phyloP scores from a whole-genome alignment of 23 tunicate species.

The Oikopleura vanhoeffeni region DNA sequence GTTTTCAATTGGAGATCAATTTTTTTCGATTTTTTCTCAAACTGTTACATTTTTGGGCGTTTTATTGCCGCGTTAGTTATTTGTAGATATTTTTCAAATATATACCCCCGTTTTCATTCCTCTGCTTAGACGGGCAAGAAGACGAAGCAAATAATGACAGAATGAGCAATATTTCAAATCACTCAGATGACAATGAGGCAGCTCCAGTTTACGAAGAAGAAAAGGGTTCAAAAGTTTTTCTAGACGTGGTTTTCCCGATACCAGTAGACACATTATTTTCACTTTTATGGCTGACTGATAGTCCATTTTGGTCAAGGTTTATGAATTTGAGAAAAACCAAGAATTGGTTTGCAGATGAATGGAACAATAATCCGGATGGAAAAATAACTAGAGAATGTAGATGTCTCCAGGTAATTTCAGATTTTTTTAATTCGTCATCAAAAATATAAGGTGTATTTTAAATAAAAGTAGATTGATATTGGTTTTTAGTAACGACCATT shows the following conservation, averaged over 20 bases:
- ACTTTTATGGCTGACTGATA: neutral
- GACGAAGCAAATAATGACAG: neutral
- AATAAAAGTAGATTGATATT: too few relatives aligned
- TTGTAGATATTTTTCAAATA: too few relatives aligned
- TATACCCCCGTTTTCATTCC: too few relatives aligned
- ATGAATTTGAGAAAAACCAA: neutral
- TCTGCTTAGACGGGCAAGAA: neutral
- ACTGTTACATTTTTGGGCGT: too few relatives aligned
- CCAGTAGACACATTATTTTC: conserved; percentile 4
- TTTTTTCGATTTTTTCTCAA: too few relatives aligned
- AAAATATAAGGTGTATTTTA: too few relatives aligned
- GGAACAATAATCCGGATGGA: neutral
- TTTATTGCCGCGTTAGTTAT: too few relatives aligned
- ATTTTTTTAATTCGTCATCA: too few relatives aligned
- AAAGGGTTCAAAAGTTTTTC: neutral
- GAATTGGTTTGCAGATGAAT: conserved; percentile 12
- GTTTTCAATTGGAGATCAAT: too few relatives aligned
- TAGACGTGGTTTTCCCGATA: conserved; percentile 3
- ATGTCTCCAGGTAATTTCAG: conserved; percentile 10
- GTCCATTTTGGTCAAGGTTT: neutral
- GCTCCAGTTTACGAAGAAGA: neutral
- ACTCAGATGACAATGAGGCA: neutral
- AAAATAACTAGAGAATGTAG: neutral
- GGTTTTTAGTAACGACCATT: too few relatives aligned
- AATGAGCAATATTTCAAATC: neutral